Evolutionary conservation across 2,797 vertebrate genomes (phyloP), one percentile per base, ranked within the genome.

Genomic region (Onychomys leucogaster): DNA sequence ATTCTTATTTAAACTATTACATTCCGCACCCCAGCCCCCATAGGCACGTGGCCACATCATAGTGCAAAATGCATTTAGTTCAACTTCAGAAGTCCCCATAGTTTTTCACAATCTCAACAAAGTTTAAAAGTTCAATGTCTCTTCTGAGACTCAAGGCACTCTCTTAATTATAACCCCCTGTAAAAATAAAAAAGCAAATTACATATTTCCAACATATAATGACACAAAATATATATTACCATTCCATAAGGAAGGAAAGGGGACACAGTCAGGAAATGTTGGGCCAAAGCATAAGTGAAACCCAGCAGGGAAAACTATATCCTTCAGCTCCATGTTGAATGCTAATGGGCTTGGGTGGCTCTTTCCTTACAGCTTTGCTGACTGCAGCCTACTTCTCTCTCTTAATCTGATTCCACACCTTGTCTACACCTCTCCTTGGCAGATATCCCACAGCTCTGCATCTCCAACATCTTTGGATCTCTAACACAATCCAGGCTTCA

Each of bases 101-200:
- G 17, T 46, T 84, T 65, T 85, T 63, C 27, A 63, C 29, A 34
- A 32, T 85, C 32, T 85, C 63, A 34, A 69, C 83, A 69, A 52
- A 85, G 63, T 49, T 49, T 85, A 85, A 67, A 85, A 85, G 83
- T 85, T 85, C 83, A 85, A 69, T 67, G 32, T 69, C 21, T 69
- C 63, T 85, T 25, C 83, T 67, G 63, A 67, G 43, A 49, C 11
- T 85, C 63, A 69, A 85, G 63, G 23, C 76, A 52, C 7, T 41
- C 57, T 49, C 32, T 52, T 67, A 85, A 85, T 85, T 49, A 46
- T 85, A 85, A 65, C 19, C 43, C 43, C 43, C 19, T 85, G 19
- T 67, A 49, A 52, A 67, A 85, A 67, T 46, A 2, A 49, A 52
- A 67, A 52, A 25, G 43, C 41, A 67, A 85, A 85, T 67, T 85